Conservation (phyloP, 1,140 invertebrate species). For the Oncopodura yosiiana region DNA sequence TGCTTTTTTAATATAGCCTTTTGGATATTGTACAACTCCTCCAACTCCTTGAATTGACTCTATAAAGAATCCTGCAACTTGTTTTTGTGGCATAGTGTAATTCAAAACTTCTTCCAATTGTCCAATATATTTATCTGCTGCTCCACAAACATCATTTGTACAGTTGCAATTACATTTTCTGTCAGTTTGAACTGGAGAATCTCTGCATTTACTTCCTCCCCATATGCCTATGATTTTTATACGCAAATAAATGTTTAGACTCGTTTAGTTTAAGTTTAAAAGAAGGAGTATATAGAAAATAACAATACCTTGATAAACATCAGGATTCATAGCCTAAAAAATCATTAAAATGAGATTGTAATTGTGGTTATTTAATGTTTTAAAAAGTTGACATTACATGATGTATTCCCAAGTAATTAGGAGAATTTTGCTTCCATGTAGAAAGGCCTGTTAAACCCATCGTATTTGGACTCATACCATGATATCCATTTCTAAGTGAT, state of each 20-base stretch:
- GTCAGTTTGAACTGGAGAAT: slow-evolving; percentile 68
- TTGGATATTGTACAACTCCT: slow-evolving; percentile 83
- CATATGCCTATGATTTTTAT: slow-evolving; percentile 76
- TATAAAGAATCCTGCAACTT: slow-evolving; percentile 78
- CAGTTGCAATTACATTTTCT: slow-evolving; percentile 64
- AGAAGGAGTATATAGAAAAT: too few relatives aligned
- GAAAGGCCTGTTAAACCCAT: slow-evolving; percentile 72
- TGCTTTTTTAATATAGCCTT: slow-evolving; percentile 71
- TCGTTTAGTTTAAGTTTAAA: too few relatives aligned
- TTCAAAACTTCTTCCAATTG: slow-evolving; percentile 69
- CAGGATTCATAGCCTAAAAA: slow-evolving; percentile 71
- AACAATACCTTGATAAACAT: too few relatives aligned
- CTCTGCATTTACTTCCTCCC: slow-evolving; percentile 76
- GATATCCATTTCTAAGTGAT: slow-evolving; percentile 73
- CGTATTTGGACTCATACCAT: slow-evolving; percentile 74
- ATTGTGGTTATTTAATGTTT: too few relatives aligned
- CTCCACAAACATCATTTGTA: slow-evolving; percentile 50
- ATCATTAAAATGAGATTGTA: neutral
- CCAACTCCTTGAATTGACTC: slow-evolving; percentile 93
- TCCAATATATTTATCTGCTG: slow-evolving; percentile 65
- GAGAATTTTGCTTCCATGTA: slow-evolving; percentile 65
- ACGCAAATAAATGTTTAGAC: too few relatives aligned
- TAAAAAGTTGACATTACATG: slow-evolving; percentile 52
- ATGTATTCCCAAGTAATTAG: slow-evolving; percentile 66
- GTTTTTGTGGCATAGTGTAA: slow-evolving; percentile 61